Base-by-base conservation (phyloP, 2,113 vertebrate genomes). In the Rhinolophus sinicus region DNA sequence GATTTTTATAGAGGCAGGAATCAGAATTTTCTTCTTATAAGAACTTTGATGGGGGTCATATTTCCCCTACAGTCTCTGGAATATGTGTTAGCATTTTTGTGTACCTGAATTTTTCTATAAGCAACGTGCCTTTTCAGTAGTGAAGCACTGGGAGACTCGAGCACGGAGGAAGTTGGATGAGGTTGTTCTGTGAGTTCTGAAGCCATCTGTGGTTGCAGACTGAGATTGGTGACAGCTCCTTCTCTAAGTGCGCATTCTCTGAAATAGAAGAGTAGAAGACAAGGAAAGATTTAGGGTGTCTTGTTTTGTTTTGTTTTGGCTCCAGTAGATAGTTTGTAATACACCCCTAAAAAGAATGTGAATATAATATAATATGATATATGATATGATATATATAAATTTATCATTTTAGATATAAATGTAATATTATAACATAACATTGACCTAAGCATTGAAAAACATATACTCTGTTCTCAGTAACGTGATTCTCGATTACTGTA, bases 371-470 rank as follows among this genome's bases (percentile, higher is more conserved):
- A 52, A 13, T 15, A 52, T 52, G 2, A 52, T 52, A 52, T 52
- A 84, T 72, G 22, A 54, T 78, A 14, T 67, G 47, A 88, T 62
- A 28, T 69, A 88, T 60, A 70, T 40, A 33, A 24, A 70, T 76
- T 94, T 89, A 40, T 75, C 30, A 86, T 54, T 84, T 97, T 22
- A 72, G 64, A 58, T 67, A 44, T 52, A 76, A 54, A 62, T 81
- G 6, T 22, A 75, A 44, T 67, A 44, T 33, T 33, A 40, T 89
- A 65, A 16, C 72, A 72, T n/a, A 82, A 62, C 30, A 62, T 35
- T 82, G 11, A 72, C 18, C 56, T 81, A 76, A 85, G 35, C 12
- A 67, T 77, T 93, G 38, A 56, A 62, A 92, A 93, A 64, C 40
- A 67, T 50, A 70, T 78, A 38, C 65, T 69, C 9, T 87, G 11